Evolutionary conservation across 2,888 invertebrate genomes (phyloP).

Genomic region (Allygus modestus): DNA sequence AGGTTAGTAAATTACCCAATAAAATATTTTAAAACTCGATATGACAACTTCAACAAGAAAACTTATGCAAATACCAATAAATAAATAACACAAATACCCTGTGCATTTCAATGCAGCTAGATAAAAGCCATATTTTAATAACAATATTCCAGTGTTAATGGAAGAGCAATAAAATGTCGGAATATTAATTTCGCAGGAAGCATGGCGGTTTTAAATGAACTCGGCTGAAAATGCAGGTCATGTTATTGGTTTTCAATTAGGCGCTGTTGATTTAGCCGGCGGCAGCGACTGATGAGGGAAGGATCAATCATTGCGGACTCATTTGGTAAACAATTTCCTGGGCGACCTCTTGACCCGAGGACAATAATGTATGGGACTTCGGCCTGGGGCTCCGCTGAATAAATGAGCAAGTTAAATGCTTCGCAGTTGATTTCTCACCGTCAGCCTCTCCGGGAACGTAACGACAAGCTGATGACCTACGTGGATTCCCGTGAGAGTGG

Average conservation of each 20-base stretch:
- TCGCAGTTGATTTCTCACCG: not conserved
- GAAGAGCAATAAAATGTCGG: not conserved
- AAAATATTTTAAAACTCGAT: no score
- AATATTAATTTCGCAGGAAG: not conserved
- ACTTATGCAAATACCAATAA: no score
- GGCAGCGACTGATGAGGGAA: conserved; percentile 13
- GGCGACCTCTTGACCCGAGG: conserved; percentile 5
- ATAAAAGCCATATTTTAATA: not conserved
- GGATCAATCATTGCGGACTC: conserved; percentile 17
- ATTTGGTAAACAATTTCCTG: conserved; percentile 43
- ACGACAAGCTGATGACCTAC: not conserved
- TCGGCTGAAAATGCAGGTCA: conserved; percentile 11
- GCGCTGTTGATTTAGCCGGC: not conserved
- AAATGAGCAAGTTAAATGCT: conserved; percentile 19
- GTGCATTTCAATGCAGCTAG: no score
- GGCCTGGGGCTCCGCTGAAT: not conserved
- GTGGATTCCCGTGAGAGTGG: no score
- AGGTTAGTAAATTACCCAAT: no score
- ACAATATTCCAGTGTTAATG: not conserved
- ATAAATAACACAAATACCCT: no score
- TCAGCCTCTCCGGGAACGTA: not conserved
- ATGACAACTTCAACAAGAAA: no score
- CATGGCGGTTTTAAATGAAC: conserved; percentile 4
- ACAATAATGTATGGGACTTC: conserved; percentile 8
- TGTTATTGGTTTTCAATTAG: conserved; percentile 40